phyloP scores from a whole-genome alignment of 2,888 invertebrate species.

The Dasysyrphus tricinctus region DNA sequence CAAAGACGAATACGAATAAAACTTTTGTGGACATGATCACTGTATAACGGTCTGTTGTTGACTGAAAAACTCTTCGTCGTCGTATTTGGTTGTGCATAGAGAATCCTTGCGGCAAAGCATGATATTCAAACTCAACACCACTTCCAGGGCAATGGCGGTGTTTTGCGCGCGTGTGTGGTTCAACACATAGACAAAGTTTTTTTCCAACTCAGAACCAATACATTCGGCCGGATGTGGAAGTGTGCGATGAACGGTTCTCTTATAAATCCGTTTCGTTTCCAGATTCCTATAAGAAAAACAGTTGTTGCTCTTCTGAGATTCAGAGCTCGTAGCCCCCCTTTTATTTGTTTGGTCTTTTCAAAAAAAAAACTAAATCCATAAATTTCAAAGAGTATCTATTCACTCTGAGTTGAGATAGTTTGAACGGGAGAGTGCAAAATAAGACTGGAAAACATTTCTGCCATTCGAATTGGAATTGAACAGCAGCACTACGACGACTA shows the following conservation, averaged over 20 bases:
- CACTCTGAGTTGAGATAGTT: neutral
- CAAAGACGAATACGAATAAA: constrained; percentile 66
- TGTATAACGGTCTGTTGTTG: constrained; percentile 81
- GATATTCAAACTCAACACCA: constrained; percentile 57
- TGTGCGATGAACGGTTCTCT: constrained; percentile 56
- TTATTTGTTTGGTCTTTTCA: neutral
- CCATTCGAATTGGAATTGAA: constrained; percentile 42
- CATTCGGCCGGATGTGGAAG: constrained; percentile 23
- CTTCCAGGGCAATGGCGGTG: constrained; percentile 67
- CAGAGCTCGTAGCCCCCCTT: neutral
- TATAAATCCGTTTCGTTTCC: constrained; percentile 61
- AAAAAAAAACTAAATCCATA: neutral
- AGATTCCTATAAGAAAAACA: constrained; percentile 49
- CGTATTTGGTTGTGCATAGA: constrained; percentile 31
- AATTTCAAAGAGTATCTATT: constrained; percentile 34
- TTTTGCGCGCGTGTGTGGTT: constrained; percentile 56
- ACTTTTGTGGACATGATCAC: constrained; percentile 79
- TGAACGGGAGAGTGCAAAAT: neutral
- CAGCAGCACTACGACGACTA: constrained; percentile 17
- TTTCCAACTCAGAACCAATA: constrained; percentile 28
- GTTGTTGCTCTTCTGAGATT: constrained; percentile 40
- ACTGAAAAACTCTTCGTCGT: constrained; percentile 77
- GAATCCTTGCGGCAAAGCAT: constrained; percentile 46
- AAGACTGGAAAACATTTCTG: constrained; percentile 51
- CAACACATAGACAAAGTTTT: constrained; percentile 53